Conservation (phyloP, 2,797 vertebrate genomes). For the Amblyraja radiata region DNA sequence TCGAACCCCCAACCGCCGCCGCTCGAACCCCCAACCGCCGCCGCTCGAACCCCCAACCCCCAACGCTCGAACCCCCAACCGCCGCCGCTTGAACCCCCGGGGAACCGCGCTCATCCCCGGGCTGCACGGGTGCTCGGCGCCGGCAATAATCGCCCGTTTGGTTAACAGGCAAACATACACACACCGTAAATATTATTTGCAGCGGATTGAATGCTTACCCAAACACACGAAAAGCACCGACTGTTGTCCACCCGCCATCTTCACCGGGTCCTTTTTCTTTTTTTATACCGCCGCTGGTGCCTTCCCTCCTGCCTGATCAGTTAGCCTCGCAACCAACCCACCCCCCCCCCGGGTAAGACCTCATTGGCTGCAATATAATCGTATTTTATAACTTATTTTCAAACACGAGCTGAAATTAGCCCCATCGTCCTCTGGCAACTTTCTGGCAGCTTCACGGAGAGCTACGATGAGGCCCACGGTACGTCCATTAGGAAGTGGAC, state of each 20-base stretch:
- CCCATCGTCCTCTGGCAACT: too few species aligned
- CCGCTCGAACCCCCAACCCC: background rate
- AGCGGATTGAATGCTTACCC: background rate
- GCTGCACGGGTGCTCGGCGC: background rate
- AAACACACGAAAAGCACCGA: conserved; percentile 28
- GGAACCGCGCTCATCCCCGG: background rate
- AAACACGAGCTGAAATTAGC: background rate
- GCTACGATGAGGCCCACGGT: background rate
- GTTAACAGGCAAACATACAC: too few species aligned
- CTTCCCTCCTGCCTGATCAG: background rate
- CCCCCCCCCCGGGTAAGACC: too few species aligned
- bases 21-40: too few species aligned
- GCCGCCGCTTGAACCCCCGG: background rate
- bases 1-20: too few species aligned
- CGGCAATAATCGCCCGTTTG: too few species aligned
- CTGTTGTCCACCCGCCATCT: background rate
- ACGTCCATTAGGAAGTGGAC: background rate
- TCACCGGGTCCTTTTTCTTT: background rate
- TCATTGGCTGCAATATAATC: background rate
- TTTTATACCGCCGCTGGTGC: too few species aligned
- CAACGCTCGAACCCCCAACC: background rate
- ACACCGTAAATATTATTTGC: too few species aligned
- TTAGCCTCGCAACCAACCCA: too few species aligned
- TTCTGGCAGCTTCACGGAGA: background rate
- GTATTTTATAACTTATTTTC: background rate